These are phyloP conservation scores for Isichthys henryi DNA, from an alignment of 2,113 vertebrate species.

Conservation along the genomic window DNA sequence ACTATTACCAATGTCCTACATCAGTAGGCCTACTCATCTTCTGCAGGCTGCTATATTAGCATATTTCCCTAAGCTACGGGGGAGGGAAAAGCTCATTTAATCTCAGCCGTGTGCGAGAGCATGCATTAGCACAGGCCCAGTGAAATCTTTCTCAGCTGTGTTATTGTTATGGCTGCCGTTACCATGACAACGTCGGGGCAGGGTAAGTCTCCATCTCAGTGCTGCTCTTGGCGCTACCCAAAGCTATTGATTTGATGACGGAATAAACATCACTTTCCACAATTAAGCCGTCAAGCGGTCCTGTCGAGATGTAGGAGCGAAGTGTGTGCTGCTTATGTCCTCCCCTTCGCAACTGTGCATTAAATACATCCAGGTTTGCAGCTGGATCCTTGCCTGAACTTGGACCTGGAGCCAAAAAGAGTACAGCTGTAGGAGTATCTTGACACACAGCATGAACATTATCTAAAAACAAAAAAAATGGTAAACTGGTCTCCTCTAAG, in stretches of 20 bases:
- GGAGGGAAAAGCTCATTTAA: slow-evolving; percentile 1
- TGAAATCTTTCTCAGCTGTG: slow-evolving; percentile 22
- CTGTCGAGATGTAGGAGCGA: neutral
- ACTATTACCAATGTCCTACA: neutral
- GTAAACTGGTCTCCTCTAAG: neutral
- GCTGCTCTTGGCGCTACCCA: slow-evolving; percentile 8
- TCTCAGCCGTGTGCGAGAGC: neutral
- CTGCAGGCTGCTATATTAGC: neutral
- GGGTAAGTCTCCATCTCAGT: slow-evolving; percentile 3
- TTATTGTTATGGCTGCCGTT: slow-evolving; percentile 18
- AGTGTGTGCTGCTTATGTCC: neutral
- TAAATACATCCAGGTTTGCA: slow-evolving; percentile 8
- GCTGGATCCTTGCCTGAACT: neutral
- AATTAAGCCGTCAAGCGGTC: neutral
- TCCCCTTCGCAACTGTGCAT: neutral
- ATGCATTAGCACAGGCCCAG: slow-evolving; percentile 10
- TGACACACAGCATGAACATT: neutral
- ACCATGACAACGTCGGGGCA: slow-evolving; percentile 8
- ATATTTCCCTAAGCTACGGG: slow-evolving; percentile 4
- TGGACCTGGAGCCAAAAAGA: slow-evolving; percentile 1
- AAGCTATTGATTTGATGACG: slow-evolving; percentile 13
- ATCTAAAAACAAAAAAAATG: neutral
- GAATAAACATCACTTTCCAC: slow-evolving; percentile 21
- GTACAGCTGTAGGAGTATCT: neutral
- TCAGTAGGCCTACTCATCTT: slow-evolving; percentile 1